Conservation (phyloP, 2,797 vertebrate species). For the Pygocentrus nattereri region DNA sequence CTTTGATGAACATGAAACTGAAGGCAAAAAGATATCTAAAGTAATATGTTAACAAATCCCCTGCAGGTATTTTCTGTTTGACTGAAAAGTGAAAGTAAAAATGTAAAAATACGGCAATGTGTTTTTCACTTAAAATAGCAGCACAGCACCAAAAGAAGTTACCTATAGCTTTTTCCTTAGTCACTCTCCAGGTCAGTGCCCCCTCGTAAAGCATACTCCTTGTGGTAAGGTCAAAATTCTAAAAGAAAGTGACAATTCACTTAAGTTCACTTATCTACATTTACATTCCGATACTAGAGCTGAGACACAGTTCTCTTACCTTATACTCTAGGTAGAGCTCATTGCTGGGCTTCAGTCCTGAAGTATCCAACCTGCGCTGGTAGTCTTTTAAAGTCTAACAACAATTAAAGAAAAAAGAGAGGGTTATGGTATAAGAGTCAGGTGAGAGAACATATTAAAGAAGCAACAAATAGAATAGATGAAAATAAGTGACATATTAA, state of each 20-base stretch:
- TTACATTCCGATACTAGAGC: neutral
- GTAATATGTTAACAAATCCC: no score
- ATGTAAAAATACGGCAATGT: no score
- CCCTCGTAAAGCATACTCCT: conserved; percentile 87
- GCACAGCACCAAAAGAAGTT: conserved; percentile 40
- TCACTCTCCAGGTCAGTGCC: conserved; percentile 86
- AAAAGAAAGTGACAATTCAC: neutral
- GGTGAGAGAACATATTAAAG: neutral
- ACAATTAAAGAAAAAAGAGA: neutral
- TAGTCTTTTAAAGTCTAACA: conserved; percentile 88
- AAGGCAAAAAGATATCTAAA: no score
- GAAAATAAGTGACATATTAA: no score
- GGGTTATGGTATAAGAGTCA: neutral
- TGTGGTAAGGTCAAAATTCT: conserved; percentile 87
- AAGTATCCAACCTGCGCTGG: conserved; percentile 89
- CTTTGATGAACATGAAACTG: no score
- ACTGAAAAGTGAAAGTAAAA: no score
- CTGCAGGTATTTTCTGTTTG: no score
- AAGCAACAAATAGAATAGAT: neutral
- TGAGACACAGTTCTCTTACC: conserved; percentile 68
- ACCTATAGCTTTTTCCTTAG: conserved; percentile 93
- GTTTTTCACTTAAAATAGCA: no score
- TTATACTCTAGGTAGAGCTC: conserved; percentile 90
- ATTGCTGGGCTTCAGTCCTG: conserved; percentile 85
- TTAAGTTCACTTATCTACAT: neutral